Percentiles rank a stretch among this genome's conserved stretches.
These are phyloP conservation scores for Agrotis puta DNA, from an alignment of 2,888 invertebrate species.

Conservation along the genomic window DNA sequence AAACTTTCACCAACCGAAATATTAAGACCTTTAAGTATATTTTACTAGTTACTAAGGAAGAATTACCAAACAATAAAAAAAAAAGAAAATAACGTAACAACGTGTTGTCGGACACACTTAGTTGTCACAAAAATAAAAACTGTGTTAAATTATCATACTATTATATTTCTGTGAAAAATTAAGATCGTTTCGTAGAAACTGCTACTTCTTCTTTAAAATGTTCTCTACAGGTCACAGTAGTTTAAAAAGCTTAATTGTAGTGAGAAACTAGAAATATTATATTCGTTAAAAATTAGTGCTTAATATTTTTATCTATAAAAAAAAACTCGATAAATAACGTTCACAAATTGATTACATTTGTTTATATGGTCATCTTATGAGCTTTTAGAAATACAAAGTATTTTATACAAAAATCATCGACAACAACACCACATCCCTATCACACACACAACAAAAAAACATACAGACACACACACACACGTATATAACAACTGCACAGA, in stretches of 20 bases:
- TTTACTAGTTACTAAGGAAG: not conserved
- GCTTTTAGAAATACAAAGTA: no score
- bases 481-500: slow-evolving; percentile 58
- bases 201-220: slow-evolving; percentile 11
- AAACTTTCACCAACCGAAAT: not conserved
- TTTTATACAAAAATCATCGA: slow-evolving; percentile 40
- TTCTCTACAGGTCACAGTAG: not conserved
- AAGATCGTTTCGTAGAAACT: slow-evolving; percentile 10
- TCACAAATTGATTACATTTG: no score
- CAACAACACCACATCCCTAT: slow-evolving; percentile 36
- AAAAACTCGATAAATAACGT: no score
- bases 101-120: slow-evolving; percentile 1
- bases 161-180: slow-evolving; percentile 10
- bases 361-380: no score
- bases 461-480: slow-evolving; percentile 50
- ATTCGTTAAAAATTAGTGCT: no score
- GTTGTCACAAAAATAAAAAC: not conserved
- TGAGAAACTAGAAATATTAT: not conserved
- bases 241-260: not conserved
- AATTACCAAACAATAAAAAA: not conserved
- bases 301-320: not conserved
- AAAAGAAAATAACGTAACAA: not conserved
- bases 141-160: slow-evolving; percentile 16
- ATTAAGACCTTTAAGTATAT: not conserved
- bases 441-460: slow-evolving; percentile 36